A percentile compares a stretch with the other conserved stretches of the same genome.
These are phyloP conservation scores for Nasonia oneida DNA, from an alignment of 2,888 invertebrate genomes.

Conservation along the genomic window DNA sequence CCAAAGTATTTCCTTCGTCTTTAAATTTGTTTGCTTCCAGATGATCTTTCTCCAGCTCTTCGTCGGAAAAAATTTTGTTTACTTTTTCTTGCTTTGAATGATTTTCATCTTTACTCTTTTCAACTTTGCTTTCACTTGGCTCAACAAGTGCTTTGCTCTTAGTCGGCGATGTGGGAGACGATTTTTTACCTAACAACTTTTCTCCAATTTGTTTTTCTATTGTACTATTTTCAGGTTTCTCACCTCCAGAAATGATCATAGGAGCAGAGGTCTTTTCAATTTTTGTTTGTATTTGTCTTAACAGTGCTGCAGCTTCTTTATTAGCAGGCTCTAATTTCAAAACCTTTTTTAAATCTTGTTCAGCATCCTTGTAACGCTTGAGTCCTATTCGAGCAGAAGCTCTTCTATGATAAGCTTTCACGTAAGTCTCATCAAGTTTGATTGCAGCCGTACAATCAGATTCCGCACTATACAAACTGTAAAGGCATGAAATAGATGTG, in stretches of 20 bases:
- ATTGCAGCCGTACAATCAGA: conserved; percentile 91
- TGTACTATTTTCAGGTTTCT: conserved; percentile 17
- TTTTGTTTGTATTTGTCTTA: conserved; percentile 81
- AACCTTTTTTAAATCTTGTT: conserved; percentile 85
- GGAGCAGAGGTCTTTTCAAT: conserved; percentile 76
- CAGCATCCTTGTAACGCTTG: conserved; percentile 86
- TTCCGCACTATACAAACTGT: conserved; percentile 86
- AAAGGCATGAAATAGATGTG: conserved; percentile 31
- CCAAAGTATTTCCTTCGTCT: conserved; percentile 90
- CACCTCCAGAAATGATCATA: conserved; percentile 49
- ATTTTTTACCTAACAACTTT: conserved; percentile 45
- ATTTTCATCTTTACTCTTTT: conserved; percentile 80
- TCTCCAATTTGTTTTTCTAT: conserved; percentile 57
- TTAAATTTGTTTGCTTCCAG: conserved; percentile 86
- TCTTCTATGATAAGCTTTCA: conserved; percentile 92
- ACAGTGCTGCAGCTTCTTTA: conserved; percentile 83
- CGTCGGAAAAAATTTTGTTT: conserved; percentile 79
- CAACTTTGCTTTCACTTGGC: neutral
- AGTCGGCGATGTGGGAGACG: neutral
- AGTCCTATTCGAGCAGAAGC: conserved; percentile 88
- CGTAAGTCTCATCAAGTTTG: conserved; percentile 87
- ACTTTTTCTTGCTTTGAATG: conserved; percentile 79
- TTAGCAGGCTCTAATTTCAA: conserved; percentile 90
- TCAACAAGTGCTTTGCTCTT: conserved; percentile 12
- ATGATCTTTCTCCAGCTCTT: conserved; percentile 79